phyloP scores from a whole-genome alignment of 37 sponge, comb jelly and placozoan genomes.

The Axinella damicornis region DNA sequence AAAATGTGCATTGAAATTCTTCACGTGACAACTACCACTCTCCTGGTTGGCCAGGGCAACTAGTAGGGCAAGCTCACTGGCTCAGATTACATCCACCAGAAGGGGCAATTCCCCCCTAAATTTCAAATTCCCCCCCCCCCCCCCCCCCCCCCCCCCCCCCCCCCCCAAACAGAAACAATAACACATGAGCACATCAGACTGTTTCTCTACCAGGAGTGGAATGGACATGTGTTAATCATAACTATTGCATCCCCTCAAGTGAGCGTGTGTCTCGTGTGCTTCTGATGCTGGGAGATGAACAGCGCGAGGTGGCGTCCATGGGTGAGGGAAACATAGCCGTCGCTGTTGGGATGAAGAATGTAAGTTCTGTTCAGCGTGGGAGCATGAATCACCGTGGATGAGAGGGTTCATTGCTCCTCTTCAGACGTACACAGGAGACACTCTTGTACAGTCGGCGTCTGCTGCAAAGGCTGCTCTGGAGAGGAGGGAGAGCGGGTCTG shows the following conservation, averaged over 20 bases:
- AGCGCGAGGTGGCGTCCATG: conserved; percentile 62
- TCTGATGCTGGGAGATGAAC: conserved; percentile 79
- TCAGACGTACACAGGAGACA: conserved; percentile 84
- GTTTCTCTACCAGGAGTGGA: not conserved
- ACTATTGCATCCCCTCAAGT: conserved; percentile 46
- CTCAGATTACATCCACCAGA: too few species aligned
- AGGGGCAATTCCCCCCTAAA: too few species aligned
- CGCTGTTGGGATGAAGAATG: conserved; percentile 87
- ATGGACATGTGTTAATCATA: not conserved
- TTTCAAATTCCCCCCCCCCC: too few species aligned
- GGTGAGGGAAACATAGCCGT: conserved; percentile 88
- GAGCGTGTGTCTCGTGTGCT: conserved; percentile 77
- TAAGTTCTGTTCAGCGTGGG: conserved; percentile 44
- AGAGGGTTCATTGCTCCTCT: not conserved
- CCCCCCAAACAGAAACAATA: not conserved
- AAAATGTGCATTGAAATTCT: too few species aligned
- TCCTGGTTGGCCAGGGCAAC: too few species aligned
- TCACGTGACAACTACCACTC: too few species aligned
- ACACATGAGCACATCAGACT: not conserved
- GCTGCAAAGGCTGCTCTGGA: conserved; percentile 28
- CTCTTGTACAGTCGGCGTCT: conserved; percentile 57
- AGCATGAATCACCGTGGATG: not conserved
- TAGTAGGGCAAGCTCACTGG: too few species aligned
- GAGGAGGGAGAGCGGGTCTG: not conserved
- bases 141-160: too few species aligned